Base-by-base conservation (phyloP, 2,113 vertebrate species). In the Tympanuchus pallidicinctus region DNA sequence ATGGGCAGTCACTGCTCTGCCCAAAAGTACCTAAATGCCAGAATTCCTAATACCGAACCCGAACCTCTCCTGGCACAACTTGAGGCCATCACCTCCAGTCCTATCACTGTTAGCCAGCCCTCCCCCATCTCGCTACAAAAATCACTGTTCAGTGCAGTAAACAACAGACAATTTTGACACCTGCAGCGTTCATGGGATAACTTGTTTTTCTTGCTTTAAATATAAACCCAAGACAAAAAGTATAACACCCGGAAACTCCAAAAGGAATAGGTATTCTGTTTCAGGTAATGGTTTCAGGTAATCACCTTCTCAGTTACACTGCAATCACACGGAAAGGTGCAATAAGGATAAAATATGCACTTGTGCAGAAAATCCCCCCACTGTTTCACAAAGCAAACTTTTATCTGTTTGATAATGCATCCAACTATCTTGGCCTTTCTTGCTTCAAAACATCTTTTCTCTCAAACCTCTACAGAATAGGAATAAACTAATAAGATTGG, bases 271-370 rank as follows among this genome's bases (percentile, higher is more conserved):
- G 43, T 94, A 95, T 89, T 89, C 72, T 42, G 30, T 93, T 95
- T 81, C 94, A 91, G 67, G 74, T 81, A 91, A 96, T 88, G 48
- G n/a, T 93, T 95, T 86, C 94, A 91, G 64, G 74, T 82, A 91
- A 96, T 88, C 54, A 64, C 43, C 72, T 94, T 88, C 93, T 92
- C 89, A 77, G 52, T 89, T 94, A 82, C 74, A 40, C 4, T 61
- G 76, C 82, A 69, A 86, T 88, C 82, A 60, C 17, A 5, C 25
- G 54, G 79, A 78, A 72, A 43, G 38, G 72, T 72, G 42, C 48
- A 84, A 75, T 82, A 63, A 87, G 71, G 64, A 76, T 80, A 88
- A 95, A 94, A 89, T 54, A 50, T 0, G 7, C 47, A 65, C 48
- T 89, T 76, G 48, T 25, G 50, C 27, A 82, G 81, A 84, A 90